These are phyloP conservation scores for Podarcis raffonei DNA, from an alignment of 2,113 vertebrate species.

Conservation along the genomic window DNA sequence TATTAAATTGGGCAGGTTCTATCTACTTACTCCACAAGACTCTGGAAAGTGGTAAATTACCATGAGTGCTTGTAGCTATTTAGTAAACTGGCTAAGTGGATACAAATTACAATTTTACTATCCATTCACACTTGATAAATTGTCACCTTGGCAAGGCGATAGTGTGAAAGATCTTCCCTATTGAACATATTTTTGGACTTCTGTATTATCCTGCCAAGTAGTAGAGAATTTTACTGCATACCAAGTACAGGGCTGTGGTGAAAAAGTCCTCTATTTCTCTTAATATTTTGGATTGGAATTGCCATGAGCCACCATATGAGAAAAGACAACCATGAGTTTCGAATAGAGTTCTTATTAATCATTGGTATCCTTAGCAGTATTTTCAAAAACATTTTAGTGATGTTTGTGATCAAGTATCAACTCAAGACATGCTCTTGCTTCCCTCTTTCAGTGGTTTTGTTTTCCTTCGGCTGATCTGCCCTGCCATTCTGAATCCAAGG, in stretches of 20 bases:
- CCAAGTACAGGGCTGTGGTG: not conserved
- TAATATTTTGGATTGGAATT: not conserved
- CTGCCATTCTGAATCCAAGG: constrained; percentile 96
- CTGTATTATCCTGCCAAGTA: not conserved
- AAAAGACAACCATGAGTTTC: not conserved
- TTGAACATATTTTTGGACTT: not conserved
- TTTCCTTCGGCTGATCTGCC: constrained; percentile 97
- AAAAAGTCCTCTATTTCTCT: not conserved
- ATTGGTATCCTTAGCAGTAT: not conserved
- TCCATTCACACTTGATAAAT: not conserved
- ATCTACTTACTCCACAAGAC: not conserved
- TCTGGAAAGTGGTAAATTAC: not conserved
- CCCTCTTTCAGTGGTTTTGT: constrained; percentile 90
- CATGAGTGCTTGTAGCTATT: not conserved
- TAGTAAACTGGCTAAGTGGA: not conserved
- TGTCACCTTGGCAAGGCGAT: not conserved
- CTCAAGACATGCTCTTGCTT: constrained; percentile 29
- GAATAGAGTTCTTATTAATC: not conserved
- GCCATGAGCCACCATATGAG: not conserved
- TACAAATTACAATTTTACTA: not conserved
- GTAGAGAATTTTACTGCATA: not conserved
- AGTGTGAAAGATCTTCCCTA: not conserved
- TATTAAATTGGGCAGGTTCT: not conserved
- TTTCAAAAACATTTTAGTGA: not conserved
- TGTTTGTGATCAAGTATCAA: not conserved